Evolutionary conservation across 2,113 vertebrate genomes (phyloP).

Genomic region (Sceloporus undulatus): DNA sequence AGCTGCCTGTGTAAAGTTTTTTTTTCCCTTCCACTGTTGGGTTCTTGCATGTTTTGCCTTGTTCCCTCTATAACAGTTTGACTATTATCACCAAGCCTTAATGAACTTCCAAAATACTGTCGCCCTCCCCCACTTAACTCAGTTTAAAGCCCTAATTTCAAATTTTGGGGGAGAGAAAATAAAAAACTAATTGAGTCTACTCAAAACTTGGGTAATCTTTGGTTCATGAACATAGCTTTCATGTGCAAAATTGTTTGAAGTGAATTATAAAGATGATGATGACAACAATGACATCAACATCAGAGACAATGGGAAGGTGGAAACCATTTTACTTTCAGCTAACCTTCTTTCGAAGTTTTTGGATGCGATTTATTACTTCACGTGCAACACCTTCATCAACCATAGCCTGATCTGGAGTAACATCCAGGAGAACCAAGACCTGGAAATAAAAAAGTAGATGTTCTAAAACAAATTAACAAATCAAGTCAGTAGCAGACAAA

Average conservation of each 20-base stretch:
- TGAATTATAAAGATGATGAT: not conserved
- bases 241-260: not conserved
- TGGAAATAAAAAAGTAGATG: conserved; percentile 59
- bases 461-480: not conserved
- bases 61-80: too few species aligned
- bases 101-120: too few species aligned
- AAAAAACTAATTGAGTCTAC: not conserved
- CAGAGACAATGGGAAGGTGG: not conserved
- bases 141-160: not conserved
- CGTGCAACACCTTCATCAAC: conserved; percentile 95
- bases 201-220: not conserved
- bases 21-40: too few species aligned
- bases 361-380: conserved; percentile 98
- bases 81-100: too few species aligned
- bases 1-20: too few species aligned
- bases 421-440: conserved; percentile 92
- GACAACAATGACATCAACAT: not conserved
- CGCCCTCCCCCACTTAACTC: too few species aligned
- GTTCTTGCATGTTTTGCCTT: too few species aligned
- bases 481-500: not conserved
- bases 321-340: conserved; percentile 17
- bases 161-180: not conserved
- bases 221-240: not conserved
- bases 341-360: conserved; percentile 99
- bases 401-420: conserved; percentile 96